A percentile compares a stretch with the other conserved stretches of the same genome.
phyloP scores from a whole-genome alignment of 2,888 invertebrate genomes.

The Parnassius orleans region DNA sequence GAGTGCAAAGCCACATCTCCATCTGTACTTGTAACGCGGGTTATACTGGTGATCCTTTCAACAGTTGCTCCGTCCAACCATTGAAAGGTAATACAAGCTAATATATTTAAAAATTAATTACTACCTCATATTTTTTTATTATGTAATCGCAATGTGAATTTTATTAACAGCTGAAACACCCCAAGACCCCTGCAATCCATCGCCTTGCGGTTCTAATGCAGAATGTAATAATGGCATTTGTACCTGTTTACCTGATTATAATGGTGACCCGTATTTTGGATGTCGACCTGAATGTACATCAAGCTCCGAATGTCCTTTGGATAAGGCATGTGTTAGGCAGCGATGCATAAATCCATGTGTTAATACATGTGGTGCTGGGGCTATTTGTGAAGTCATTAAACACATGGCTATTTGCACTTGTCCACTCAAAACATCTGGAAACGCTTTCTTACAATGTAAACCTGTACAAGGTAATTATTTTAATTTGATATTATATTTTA shows the following conservation, averaged over 20 bases:
- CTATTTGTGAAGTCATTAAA: slow-evolving; percentile 86
- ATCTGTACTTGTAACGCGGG: slow-evolving; percentile 87
- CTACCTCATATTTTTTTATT: too few relatives aligned
- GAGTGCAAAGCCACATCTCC: slow-evolving; percentile 88
- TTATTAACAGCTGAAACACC: slow-evolving; percentile 48
- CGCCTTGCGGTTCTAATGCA: slow-evolving; percentile 84
- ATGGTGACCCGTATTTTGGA: slow-evolving; percentile 85
- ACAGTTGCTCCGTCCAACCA: slow-evolving; percentile 82
- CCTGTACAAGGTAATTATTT: slow-evolving; percentile 72
- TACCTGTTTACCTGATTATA: slow-evolving; percentile 81
- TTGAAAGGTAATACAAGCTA: slow-evolving; percentile 66
- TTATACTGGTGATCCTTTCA: slow-evolving; percentile 89
- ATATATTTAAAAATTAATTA: slow-evolving; percentile 4
- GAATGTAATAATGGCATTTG: slow-evolving; percentile 81
- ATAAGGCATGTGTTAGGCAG: slow-evolving; percentile 86
- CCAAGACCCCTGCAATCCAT: slow-evolving; percentile 82
- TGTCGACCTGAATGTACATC: slow-evolving; percentile 88
- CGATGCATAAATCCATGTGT: slow-evolving; percentile 87
- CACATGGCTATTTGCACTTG: slow-evolving; percentile 90
- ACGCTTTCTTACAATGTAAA: slow-evolving; percentile 85
- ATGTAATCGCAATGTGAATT: too few relatives aligned
- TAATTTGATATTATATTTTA: slow-evolving; percentile 2
- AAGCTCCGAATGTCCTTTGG: slow-evolving; percentile 85
- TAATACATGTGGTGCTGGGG: slow-evolving; percentile 88
- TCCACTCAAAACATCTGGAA: slow-evolving; percentile 85